phyloP scores from a whole-genome alignment of 2,797 vertebrate genomes.

The Emys orbicularis region DNA sequence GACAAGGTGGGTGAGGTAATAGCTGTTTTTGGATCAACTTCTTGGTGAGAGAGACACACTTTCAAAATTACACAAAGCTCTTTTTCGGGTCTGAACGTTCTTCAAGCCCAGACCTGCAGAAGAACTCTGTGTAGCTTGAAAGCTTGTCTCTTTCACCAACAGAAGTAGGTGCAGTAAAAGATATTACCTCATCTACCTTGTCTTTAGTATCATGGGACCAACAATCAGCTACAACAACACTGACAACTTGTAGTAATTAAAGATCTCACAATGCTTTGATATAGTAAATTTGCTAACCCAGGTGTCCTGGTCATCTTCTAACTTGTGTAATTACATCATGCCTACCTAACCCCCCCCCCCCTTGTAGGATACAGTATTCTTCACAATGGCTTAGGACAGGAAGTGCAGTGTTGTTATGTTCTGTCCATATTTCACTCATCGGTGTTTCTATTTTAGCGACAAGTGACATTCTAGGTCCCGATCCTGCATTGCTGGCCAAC shows the following conservation, averaged over 20 bases:
- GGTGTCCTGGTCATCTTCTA: not conserved
- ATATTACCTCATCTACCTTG: too few species aligned
- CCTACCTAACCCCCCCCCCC: not conserved
- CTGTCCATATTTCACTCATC: not conserved
- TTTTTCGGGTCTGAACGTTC: too few species aligned
- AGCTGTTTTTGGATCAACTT: too few species aligned
- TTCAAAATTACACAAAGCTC: too few species aligned
- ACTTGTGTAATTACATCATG: not conserved
- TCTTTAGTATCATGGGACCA: too few species aligned
- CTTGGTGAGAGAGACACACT: too few species aligned
- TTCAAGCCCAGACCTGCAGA: too few species aligned
- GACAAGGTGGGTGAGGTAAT: too few species aligned
- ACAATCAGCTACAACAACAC: too few species aligned
- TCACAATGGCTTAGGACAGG: not conserved
- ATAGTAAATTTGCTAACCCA: not conserved
- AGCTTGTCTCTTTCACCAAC: too few species aligned
- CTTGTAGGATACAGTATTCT: not conserved
- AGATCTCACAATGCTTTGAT: not conserved
- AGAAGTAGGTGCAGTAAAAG: too few species aligned
- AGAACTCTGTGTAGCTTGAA: too few species aligned
- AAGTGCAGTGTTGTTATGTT: not conserved
- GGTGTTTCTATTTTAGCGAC: not conserved
- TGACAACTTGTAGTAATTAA: not conserved
- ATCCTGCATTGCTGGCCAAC: not conserved
- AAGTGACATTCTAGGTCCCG: not conserved